Conservation (phyloP, 2,113 vertebrate genomes). For the Thoracochromis brauschi region DNA sequence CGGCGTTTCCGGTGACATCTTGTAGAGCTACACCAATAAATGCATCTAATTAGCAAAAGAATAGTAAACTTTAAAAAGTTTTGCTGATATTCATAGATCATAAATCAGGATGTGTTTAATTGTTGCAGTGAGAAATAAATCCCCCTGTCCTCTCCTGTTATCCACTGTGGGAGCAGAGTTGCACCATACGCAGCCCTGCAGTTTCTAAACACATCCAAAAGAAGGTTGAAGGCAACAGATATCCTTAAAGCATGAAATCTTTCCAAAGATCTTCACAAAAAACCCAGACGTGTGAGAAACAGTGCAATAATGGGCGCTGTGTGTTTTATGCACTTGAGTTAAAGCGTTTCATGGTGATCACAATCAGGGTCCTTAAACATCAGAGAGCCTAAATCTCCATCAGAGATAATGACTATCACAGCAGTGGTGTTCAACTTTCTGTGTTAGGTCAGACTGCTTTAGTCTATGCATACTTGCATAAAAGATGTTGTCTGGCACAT, state of each 20-base stretch:
- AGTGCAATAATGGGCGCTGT: neutral
- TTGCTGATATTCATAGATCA: neutral
- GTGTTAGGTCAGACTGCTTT: neutral
- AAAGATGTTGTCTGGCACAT: neutral
- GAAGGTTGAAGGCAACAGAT: neutral
- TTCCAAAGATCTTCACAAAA: neutral
- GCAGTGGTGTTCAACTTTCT: neutral
- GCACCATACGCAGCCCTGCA: neutral
- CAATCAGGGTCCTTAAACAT: neutral
- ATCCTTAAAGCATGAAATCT: neutral
- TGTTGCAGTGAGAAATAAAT: neutral
- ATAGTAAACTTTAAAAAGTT: rapidly evolving
- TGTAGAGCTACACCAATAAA: neutral
- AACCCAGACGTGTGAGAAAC: neutral
- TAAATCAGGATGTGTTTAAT: neutral
- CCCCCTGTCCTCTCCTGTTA: neutral
- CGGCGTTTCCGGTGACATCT: rapidly evolving
- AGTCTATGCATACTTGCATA: neutral
- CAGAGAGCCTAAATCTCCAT: neutral
- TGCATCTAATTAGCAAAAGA: neutral
- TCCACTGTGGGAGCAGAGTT: neutral
- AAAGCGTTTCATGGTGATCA: neutral
- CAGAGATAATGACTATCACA: neutral
- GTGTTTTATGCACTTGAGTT: neutral
- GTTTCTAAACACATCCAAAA: neutral